Conservation (phyloP, 2,888 invertebrate genomes). For the Autographa pulchrina region DNA sequence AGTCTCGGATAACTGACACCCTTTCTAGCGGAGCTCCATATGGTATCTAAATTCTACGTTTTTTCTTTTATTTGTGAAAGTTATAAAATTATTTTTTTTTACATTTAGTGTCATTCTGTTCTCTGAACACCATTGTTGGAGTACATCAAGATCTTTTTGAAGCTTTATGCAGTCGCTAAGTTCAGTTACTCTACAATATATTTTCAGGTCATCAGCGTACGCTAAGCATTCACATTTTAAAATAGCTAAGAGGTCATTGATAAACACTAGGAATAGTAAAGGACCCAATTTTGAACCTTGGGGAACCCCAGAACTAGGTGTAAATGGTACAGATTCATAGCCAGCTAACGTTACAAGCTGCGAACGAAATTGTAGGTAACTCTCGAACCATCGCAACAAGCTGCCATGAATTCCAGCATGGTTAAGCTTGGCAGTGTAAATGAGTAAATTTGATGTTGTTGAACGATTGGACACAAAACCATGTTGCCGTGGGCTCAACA, state of each 20-base stretch:
- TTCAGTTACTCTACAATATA: too few relatives aligned
- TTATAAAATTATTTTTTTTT: neutral
- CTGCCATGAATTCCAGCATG: neutral
- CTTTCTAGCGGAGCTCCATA: neutral
- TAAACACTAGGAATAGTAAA: too few relatives aligned
- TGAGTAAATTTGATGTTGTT: too few relatives aligned
- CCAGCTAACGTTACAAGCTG: neutral
- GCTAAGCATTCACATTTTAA: too few relatives aligned
- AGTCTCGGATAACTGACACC: constrained; percentile 3
- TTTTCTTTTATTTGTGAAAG: too few relatives aligned
- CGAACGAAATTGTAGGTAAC: neutral
- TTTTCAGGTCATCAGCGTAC: too few relatives aligned
- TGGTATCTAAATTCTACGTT: neutral
- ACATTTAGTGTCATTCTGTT: constrained; percentile 1
- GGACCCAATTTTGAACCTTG: too few relatives aligned
- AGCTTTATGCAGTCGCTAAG: too few relatives aligned
- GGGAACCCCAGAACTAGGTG: too few relatives aligned
- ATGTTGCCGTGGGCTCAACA: neutral
- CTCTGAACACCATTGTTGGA: constrained; percentile 6
- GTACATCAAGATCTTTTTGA: neutral
- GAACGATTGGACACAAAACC: too few relatives aligned
- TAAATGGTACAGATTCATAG: neutral
- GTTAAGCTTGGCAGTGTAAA: neutral
- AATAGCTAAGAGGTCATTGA: too few relatives aligned
- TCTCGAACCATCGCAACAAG: neutral